A percentile compares a stretch with the other conserved stretches of the same genome.
Evolutionary conservation across 2,797 vertebrate genomes (phyloP).

Genomic region (Sus cebifrons): DNA sequence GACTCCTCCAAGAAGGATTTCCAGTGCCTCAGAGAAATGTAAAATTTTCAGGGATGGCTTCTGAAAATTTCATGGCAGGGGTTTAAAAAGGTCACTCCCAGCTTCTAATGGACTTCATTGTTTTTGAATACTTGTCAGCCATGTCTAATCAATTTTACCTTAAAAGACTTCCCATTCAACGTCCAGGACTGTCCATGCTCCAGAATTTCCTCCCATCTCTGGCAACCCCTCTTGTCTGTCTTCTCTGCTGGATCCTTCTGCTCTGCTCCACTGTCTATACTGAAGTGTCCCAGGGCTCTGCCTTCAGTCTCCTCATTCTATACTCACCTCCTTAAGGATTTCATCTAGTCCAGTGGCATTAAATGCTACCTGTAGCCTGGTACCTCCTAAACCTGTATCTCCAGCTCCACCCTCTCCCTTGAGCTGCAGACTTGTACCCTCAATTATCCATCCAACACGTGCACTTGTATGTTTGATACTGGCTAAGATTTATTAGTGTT

Average conservation of each 20-base stretch:
- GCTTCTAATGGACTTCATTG: not conserved
- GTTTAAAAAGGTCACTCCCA: not conserved
- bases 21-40: not conserved
- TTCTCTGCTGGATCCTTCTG: not conserved
- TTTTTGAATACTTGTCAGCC: not conserved
- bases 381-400: not conserved
- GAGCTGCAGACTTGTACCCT: not conserved
- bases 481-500: not conserved
- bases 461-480: not conserved
- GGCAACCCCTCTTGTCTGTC: too few relatives aligned
- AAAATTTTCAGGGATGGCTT: not conserved
- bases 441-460: not conserved
- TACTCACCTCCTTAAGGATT: not conserved
- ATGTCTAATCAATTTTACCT: not conserved
- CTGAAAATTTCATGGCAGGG: not conserved
- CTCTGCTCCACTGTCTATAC: not conserved
- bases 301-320: not conserved
- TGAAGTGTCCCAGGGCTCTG: not conserved
- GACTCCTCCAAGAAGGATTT: not conserved
- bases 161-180: not conserved
- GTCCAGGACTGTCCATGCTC: not conserved
- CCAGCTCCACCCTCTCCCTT: not conserved
- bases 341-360: not conserved
- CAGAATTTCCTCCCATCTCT: not conserved
- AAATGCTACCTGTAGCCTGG: not conserved